Percentiles rank a stretch among this genome's conserved stretches.
These are phyloP conservation scores for Riparia riparia DNA, from an alignment of 2,113 vertebrate genomes.

Conservation along the genomic window DNA sequence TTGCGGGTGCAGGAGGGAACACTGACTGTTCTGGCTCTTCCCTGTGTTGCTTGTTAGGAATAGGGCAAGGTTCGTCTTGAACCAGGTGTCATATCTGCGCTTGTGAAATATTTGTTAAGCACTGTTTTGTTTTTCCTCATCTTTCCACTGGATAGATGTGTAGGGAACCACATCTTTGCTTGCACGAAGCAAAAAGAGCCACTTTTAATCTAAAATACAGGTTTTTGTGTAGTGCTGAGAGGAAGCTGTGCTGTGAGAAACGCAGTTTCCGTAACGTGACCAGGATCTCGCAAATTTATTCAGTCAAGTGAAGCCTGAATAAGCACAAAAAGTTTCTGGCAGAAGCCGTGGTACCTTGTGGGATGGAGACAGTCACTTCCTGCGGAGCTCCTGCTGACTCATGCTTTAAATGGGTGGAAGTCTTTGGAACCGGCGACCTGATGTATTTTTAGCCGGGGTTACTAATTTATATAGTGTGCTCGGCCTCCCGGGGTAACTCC, in stretches of 20 bases:
- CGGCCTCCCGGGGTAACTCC: background rate
- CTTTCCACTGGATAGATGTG: background rate
- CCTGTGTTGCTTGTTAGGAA: background rate
- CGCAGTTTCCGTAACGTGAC: background rate
- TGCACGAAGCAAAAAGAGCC: background rate
- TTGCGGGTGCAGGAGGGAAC: background rate
- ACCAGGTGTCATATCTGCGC: background rate
- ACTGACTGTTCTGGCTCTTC: background rate
- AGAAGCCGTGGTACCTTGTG: background rate
- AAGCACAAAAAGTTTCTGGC: slow-evolving; percentile 56
- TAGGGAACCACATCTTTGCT: background rate
- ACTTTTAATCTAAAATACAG: background rate
- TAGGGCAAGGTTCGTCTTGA: background rate
- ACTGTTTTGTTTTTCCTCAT: background rate
- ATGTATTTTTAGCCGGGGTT: background rate
- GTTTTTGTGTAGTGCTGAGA: background rate
- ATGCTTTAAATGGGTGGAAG: background rate
- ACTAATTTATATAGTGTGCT: background rate
- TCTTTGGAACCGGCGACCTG: background rate
- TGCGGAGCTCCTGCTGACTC: slow-evolving; percentile 57
- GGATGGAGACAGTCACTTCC: slow-evolving; percentile 18
- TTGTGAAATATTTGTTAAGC: background rate
- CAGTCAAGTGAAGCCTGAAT: background rate
- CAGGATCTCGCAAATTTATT: background rate
- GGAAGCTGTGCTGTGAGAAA: background rate